These are phyloP conservation scores for Brachionichthys hirsutus DNA, from an alignment of 2,113 vertebrate genomes.

Conservation along the genomic window DNA sequence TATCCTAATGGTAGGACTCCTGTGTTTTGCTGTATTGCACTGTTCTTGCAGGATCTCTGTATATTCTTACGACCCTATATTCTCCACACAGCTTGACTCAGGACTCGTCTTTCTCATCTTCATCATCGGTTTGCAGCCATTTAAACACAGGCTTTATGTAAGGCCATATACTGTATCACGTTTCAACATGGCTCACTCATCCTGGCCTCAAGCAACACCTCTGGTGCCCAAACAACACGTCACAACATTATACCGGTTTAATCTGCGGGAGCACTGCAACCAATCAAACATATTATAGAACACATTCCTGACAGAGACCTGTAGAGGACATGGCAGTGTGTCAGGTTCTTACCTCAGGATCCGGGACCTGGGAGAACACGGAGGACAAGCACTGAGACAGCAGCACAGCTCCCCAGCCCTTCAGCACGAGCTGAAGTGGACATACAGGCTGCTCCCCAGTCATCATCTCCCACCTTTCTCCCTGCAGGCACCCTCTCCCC, in stretches of 20 bases:
- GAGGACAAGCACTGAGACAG: constrained; percentile 73
- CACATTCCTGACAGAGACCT: constrained; percentile 21
- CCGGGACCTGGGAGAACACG: constrained; percentile 76
- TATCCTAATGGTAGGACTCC: too few relatives aligned
- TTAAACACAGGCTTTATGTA: constrained; percentile 8
- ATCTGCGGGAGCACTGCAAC: not conserved
- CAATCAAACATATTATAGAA: too few relatives aligned
- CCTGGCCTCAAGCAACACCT: constrained; percentile 8
- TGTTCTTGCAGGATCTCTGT: not conserved
- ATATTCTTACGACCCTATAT: not conserved
- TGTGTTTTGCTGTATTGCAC: not conserved
- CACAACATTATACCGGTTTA: not conserved
- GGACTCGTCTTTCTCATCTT: not conserved
- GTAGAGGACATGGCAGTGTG: constrained; percentile 35
- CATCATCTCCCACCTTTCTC: constrained; percentile 66
- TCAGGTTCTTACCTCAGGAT: constrained; percentile 79
- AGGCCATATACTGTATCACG: constrained; percentile 10
- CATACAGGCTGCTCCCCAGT: constrained; percentile 65
- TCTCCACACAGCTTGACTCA: not conserved
- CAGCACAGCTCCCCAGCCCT: constrained; percentile 66
- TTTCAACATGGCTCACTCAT: constrained; percentile 17
- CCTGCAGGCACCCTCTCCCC: constrained; percentile 48
- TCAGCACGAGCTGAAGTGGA: constrained; percentile 56
- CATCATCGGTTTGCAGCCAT: not conserved
- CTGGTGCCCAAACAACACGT: constrained; percentile 12